phyloP scores from a whole-genome alignment of 2,888 invertebrate genomes.

The Perizoma affinitatum region DNA sequence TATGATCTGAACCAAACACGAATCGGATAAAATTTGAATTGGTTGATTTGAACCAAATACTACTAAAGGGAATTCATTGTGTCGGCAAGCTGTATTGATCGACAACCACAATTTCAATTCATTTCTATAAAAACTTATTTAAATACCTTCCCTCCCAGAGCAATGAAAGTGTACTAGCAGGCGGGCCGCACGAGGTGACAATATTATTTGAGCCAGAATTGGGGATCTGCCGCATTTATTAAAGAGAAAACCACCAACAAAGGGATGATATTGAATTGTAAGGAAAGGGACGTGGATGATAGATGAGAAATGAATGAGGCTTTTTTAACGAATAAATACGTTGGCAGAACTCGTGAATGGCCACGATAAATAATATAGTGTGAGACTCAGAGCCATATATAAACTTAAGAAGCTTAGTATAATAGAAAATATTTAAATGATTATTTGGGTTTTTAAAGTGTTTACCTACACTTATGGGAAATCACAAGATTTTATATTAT shows the following conservation, averaged over 20 bases:
- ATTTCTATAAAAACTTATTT: constrained; percentile 38
- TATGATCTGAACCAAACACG: too few relatives aligned
- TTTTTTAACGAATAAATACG: background rate
- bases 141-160: constrained; percentile 31
- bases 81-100: too few relatives aligned
- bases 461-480: too few relatives aligned
- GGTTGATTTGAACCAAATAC: too few relatives aligned
- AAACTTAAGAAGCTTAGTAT: too few relatives aligned
- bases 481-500: too few relatives aligned
- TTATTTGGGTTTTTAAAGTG: too few relatives aligned
- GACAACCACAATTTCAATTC: constrained; percentile 19
- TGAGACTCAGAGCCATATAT: too few relatives aligned
- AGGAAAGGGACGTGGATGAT: constrained; percentile 55
- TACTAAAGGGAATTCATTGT: too few relatives aligned
- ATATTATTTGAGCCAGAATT: constrained; percentile 79
- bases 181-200: constrained; percentile 68
- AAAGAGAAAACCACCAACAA: constrained; percentile 82
- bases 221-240: constrained; percentile 78
- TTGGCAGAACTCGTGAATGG: background rate
- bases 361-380: too few relatives aligned
- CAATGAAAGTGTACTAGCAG: constrained; percentile 53
- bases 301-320: constrained; percentile 44
- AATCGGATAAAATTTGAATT: too few relatives aligned
- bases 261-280: constrained; percentile 83
- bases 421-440: too few relatives aligned